These are phyloP conservation scores for Chinchilla lanigera DNA, from an alignment of 2,113 vertebrate species.

Conservation along the genomic window DNA sequence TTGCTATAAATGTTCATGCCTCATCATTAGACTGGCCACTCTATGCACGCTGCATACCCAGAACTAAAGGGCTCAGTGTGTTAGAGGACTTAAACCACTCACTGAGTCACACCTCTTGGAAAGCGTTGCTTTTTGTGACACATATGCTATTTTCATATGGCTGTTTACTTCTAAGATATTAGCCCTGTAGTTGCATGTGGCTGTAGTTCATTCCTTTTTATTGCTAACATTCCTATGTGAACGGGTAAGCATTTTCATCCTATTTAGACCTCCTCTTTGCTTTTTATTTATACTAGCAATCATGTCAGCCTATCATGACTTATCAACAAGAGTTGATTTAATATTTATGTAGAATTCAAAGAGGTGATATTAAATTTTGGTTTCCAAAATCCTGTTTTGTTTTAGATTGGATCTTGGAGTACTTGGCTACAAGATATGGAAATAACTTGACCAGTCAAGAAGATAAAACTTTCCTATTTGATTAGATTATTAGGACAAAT, in stretches of 20 bases:
- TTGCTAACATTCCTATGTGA: background rate
- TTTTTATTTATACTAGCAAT: background rate
- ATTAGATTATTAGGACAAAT: constrained; percentile 30
- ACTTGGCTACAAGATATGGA: background rate
- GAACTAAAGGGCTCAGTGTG: background rate
- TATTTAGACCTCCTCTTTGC: background rate
- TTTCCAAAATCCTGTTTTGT: constrained; percentile 14
- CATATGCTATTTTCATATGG: background rate
- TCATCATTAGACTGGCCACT: background rate
- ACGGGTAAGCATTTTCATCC: background rate
- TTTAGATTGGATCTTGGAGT: background rate
- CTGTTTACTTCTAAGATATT: constrained; percentile 10
- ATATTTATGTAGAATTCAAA: background rate
- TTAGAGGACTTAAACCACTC: background rate
- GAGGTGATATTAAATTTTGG: background rate
- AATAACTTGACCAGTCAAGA: constrained; percentile 7
- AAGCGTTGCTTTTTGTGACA: background rate
- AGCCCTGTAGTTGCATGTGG: background rate
- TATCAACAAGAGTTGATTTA: constrained; percentile 29
- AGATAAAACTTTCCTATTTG: background rate
- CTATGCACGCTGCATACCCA: background rate
- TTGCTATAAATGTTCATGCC: background rate
- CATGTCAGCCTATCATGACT: background rate
- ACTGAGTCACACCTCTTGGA: background rate
- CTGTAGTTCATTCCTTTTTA: background rate